Evolutionary conservation across 2,113 vertebrate genomes (phyloP), one percentile per base, ranked within the genome.

Genomic region (Toxostoma redivivum): DNA sequence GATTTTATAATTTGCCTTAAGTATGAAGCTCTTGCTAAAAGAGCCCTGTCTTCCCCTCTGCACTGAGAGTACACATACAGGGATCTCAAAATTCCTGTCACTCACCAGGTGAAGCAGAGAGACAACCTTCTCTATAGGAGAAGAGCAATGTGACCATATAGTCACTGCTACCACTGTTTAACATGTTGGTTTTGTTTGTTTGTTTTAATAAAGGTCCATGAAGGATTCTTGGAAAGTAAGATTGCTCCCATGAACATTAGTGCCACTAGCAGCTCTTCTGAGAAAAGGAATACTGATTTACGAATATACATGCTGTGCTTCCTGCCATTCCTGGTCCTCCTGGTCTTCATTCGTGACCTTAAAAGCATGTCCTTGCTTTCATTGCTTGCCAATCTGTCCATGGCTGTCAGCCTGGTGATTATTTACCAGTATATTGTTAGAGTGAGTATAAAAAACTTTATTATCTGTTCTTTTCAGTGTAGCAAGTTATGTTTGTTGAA

Each of bases 331-430:
- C 82, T 99, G 57, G 97, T 98, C 77, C 96, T 98, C 35, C 91
- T 99, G 87, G 98, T 98, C 91, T 98, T 99, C 97, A 98, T 99
- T 94, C 98, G 98, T 66, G 98, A 99, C 71, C 98, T 99, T 42
- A 98, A 98, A 95, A 98, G 96, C 88, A 95, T 99, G n/a, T 98
- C 98, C n/a, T 88, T 98, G 7, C 98, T 99, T 74, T 98, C 98
- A 3, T 96, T 98, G 67, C 91, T 98, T 62, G 99, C 99, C 91
- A 99, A 99, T 87, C 5, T 99, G 51, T 98, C 98, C 92, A 99
- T 99, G 99, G 98, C 98, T 54, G 62, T 98, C 94, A 99, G 98
- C 95, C 97, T 99, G 44, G 95, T 98, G 48, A 98, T 99, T 86
- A 99, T 99, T 97, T 99, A 98, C 95, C 98, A 98, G 35, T 98